phyloP scores from a whole-genome alignment of 2,797 vertebrate genomes.

The Acanthurus tractus region DNA sequence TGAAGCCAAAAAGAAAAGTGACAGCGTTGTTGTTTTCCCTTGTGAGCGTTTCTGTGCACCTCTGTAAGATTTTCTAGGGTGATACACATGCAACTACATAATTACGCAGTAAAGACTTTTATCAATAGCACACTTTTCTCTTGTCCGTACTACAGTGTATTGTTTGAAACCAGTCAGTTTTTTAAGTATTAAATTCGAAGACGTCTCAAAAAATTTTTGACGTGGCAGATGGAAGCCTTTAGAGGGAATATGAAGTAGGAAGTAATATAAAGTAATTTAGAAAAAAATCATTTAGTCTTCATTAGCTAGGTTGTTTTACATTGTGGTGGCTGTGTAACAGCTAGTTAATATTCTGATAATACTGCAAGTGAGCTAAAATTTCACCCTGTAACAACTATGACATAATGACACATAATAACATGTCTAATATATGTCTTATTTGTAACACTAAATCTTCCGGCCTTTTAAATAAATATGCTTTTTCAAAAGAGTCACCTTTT shows the following conservation, averaged over 20 bases:
- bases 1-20: conserved; percentile 57
- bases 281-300: neutral
- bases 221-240: conserved; percentile 38
- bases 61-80: conserved; percentile 33
- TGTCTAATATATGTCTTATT: no score
- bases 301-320: neutral
- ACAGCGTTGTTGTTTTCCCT: conserved; percentile 31
- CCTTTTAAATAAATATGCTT: neutral
- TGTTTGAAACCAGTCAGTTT: conserved; percentile 37
- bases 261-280: neutral
- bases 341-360: conserved; percentile 4
- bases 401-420: no score
- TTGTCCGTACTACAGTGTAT: conserved; percentile 47
- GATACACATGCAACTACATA: conserved; percentile 49
- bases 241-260: conserved; percentile 4
- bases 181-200: conserved; percentile 19
- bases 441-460: neutral
- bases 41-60: conserved; percentile 41
- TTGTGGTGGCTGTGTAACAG: conserved; percentile 11
- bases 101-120: conserved; percentile 16
- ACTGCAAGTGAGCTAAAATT: neutral
- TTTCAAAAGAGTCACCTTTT: conserved; percentile 7
- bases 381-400: no score
- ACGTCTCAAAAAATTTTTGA: conserved; percentile 20
- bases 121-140: conserved; percentile 24